These are phyloP conservation scores for Craniophora ligustri DNA, from an alignment of 2,888 invertebrate genomes.

Conservation along the genomic window DNA sequence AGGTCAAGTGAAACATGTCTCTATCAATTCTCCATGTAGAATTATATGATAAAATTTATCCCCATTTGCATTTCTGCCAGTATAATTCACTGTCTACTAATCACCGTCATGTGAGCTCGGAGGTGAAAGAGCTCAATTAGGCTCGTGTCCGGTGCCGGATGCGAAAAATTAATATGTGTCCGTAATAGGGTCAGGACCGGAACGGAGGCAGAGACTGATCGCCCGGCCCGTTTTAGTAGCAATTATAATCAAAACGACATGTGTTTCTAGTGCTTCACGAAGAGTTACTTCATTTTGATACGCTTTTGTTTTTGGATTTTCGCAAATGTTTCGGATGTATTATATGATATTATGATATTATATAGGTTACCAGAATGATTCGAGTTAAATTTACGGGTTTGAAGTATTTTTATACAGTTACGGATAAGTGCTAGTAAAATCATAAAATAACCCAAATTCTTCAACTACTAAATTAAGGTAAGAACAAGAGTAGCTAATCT, in stretches of 20 bases:
- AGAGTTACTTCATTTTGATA: conserved; percentile 13
- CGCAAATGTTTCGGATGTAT: too few species aligned
- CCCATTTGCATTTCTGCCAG: background rate
- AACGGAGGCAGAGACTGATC: conserved; percentile 69
- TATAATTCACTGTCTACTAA: conserved; percentile 42
- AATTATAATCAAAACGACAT: conserved; percentile 62
- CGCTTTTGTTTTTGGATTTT: background rate
- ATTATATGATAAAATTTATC: background rate
- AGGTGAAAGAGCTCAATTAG: conserved; percentile 74
- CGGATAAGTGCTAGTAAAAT: too few species aligned
- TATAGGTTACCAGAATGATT: too few species aligned
- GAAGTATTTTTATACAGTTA: too few species aligned
- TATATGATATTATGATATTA: too few species aligned
- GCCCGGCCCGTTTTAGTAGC: conserved; percentile 57
- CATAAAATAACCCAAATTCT: too few species aligned
- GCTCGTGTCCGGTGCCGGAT: conserved; percentile 67
- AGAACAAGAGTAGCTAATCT: too few species aligned
- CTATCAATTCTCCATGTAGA: too few species aligned
- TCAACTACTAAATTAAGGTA: too few species aligned
- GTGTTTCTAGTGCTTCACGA: conserved; percentile 36
- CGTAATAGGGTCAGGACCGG: conserved; percentile 68
- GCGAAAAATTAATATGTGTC: conserved; percentile 81
- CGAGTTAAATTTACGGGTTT: too few species aligned
- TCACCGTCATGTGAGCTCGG: conserved; percentile 32
- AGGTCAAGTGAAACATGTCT: too few species aligned